Percentiles rank a stretch among this genome's conserved stretches.
These are phyloP conservation scores for Capreolus pygargus DNA, from an alignment of 2,113 vertebrate species.

Conservation along the genomic window DNA sequence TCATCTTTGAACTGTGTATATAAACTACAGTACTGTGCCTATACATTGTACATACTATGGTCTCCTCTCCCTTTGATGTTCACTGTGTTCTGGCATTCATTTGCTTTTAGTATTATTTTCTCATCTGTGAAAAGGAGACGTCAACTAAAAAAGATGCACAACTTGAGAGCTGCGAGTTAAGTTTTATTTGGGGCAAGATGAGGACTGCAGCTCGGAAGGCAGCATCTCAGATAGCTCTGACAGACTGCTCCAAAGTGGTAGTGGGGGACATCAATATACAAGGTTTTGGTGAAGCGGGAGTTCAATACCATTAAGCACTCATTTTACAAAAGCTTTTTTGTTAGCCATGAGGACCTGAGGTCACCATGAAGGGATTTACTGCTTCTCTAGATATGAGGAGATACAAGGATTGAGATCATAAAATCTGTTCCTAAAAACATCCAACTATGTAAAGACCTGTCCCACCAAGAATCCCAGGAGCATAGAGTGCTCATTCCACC, in stretches of 20 bases:
- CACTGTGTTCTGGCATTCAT: not conserved
- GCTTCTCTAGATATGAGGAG: not conserved
- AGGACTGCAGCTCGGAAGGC: not conserved
- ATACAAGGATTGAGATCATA: not conserved
- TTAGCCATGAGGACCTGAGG: not conserved
- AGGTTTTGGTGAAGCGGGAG: not conserved
- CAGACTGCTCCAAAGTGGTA: not conserved
- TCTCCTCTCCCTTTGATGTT: not conserved
- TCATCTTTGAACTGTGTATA: not conserved
- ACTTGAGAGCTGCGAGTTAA: not conserved
- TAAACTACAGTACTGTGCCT: not conserved
- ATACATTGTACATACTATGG: not conserved
- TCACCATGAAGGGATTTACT: not conserved
- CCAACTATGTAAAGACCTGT: not conserved
- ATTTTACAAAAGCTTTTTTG: not conserved
- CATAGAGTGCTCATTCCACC: not conserved
- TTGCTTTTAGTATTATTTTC: not conserved
- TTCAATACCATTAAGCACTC: not conserved
- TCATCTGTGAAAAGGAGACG: not conserved
- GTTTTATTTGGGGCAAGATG: not conserved
- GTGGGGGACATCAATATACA: not conserved
- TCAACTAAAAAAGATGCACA: not conserved
- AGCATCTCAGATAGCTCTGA: not conserved
- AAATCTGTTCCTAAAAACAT: not conserved
- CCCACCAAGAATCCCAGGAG: not conserved